These are phyloP conservation scores for Neuroscelio doddi DNA, from an alignment of 2,888 invertebrate genomes.

Conservation along the genomic window DNA sequence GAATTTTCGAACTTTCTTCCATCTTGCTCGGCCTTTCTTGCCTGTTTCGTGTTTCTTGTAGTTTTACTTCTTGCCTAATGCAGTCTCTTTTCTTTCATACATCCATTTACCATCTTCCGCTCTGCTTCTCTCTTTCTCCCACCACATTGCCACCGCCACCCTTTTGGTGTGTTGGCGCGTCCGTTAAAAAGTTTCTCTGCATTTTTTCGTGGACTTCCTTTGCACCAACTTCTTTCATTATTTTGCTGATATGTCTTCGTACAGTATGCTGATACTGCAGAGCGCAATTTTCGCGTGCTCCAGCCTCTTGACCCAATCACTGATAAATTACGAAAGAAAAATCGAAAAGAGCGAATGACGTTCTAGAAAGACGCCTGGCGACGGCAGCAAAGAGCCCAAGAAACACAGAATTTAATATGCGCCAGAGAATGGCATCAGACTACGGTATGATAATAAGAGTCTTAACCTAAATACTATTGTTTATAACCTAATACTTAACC, in stretches of 20 bases:
- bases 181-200: constrained; percentile 14
- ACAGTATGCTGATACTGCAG: constrained; percentile 4
- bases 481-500: no score
- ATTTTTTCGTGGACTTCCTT: constrained; percentile 21
- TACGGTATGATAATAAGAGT: constrained; percentile 31
- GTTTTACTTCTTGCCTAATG: constrained; percentile 10
- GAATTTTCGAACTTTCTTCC: constrained; percentile 62
- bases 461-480: constrained; percentile 37
- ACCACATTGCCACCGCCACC: neutral
- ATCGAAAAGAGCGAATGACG: constrained; percentile 19
- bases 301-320: constrained; percentile 36
- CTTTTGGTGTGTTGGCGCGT: constrained; percentile 5
- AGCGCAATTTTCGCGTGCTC: constrained; percentile 21
- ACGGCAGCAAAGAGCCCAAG: constrained; percentile 4
- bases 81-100: constrained; percentile 5
- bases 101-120: constrained; percentile 6
- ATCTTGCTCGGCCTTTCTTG: constrained; percentile 37
- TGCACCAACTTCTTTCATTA: constrained; percentile 19
- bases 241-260: constrained; percentile 9
- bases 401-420: constrained; percentile 30
- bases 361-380: constrained; percentile 29
- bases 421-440: constrained; percentile 24
- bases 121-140: constrained; percentile 19
- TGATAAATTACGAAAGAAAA: constrained; percentile 39
- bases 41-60: constrained; percentile 24